Conservation (phyloP, 2,888 invertebrate species). For the Cosmia trapezina region DNA sequence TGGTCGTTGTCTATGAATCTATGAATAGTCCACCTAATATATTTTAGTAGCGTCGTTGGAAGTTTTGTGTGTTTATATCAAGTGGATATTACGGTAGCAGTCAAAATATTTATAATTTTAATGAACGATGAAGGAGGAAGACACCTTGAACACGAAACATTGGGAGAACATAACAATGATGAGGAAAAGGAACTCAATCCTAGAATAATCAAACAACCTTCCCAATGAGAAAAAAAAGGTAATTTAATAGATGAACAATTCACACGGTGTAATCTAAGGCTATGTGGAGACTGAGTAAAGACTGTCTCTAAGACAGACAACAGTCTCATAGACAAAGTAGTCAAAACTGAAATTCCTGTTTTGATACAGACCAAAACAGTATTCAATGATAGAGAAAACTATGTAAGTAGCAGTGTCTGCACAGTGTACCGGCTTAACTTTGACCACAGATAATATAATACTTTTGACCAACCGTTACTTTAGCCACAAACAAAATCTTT, state of each 20-base stretch:
- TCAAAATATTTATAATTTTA: conserved; percentile 15
- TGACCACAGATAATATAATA: neutral
- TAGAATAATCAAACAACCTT: conserved; percentile 9
- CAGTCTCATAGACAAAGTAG: neutral
- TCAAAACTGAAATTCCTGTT: neutral
- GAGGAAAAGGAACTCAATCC: conserved; percentile 26
- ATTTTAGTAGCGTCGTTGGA: conserved; percentile 16
- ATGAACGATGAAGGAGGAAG: neutral
- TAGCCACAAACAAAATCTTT: conserved; percentile 27
- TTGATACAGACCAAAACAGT: neutral
- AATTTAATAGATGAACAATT: conserved; percentile 11
- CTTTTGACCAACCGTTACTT: neutral
- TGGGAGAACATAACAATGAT: conserved; percentile 7
- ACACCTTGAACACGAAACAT: neutral
- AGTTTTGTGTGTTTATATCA: conserved; percentile 14
- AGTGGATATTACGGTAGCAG: neutral
- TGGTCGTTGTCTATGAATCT: conserved; percentile 26
- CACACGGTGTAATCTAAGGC: conserved; percentile 7
- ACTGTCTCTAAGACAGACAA: too few relatives aligned
- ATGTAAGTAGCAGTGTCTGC: neutral
- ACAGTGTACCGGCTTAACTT: neutral
- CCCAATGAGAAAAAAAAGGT: neutral
- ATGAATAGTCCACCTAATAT: conserved; percentile 34
- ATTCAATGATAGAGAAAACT: neutral
- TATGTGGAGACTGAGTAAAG: neutral